Base-by-base conservation (phyloP, 1,140 invertebrate genomes). In the Scaptomyza montana region DNA sequence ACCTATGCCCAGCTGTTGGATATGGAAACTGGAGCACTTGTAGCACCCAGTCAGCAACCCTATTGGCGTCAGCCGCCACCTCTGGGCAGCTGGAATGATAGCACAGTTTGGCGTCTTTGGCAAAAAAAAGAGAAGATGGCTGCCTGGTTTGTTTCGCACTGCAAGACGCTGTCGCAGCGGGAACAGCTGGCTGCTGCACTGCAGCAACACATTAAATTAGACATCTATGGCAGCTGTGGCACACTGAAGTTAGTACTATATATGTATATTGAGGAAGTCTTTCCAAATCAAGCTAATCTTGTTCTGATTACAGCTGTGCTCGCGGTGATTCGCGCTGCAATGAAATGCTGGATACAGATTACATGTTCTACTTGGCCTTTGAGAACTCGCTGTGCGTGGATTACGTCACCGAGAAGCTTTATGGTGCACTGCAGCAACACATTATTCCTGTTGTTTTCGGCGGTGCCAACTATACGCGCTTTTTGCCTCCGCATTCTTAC, bases 151-250 rank as follows among this genome's bases (percentile, higher is more conserved):
- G 93, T 94, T 0, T 94, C 94, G 21, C 94, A 95, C 77, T 96
- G 95, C 80, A 59, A 90, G 10, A 93, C 93, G 0, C 62, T 89
- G 1, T 94, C 93, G 51, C 80, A 91, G n/a, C 81, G 95, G 6
- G 92, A 94, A 75, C 62, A 91, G 3, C 93, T 94, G 61, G 94
- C 94, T 0, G 75, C 85, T 21, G 91, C 94, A 68, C 89, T 96
- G 5, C 80, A 93, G 51, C 36, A 19, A 55, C 92, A 93, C 67
- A 93, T 96, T 12, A 30, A 85, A 3, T 93, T 96, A 5, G 95
- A 96, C 80, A 93, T 95, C n/a, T 96, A 94, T 78, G 95, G 95
- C 7, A 89, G 78, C 1, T 96, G 95, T 78, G 93, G 93, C 1
- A 62, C 50, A 0, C 68, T 90, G 1, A 87, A 71, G 90, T 91